Percentiles rank a stretch among this genome's conserved stretches.
Conservation (phyloP, 2,113 vertebrate species). For the Amphiprion ocellaris region DNA sequence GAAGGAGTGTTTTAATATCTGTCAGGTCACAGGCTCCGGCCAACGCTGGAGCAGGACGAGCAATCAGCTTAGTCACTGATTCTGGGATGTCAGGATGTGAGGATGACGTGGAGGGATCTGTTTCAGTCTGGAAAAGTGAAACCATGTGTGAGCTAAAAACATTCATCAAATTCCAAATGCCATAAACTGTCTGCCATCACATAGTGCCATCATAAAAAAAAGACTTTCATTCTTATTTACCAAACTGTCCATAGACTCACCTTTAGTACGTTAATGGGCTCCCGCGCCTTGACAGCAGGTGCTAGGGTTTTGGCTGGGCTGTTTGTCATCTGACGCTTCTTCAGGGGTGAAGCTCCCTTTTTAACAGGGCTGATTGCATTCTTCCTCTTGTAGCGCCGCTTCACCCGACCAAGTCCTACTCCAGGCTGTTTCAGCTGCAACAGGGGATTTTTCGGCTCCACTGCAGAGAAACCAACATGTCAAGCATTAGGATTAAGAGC, state of each 20-base stretch:
- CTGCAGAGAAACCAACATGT: slow-evolving; percentile 51
- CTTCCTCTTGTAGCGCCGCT: slow-evolving; percentile 91
- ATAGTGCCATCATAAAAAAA: background rate
- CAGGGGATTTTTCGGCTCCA: slow-evolving; percentile 89
- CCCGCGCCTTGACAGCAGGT: slow-evolving; percentile 83
- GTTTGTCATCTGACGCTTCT: slow-evolving; percentile 80
- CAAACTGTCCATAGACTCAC: slow-evolving; percentile 72
- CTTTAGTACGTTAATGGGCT: slow-evolving; percentile 77
- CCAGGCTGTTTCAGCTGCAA: slow-evolving; percentile 86
- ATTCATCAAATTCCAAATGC: background rate
- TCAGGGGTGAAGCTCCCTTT: slow-evolving; percentile 90
- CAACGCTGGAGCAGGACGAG: slow-evolving; percentile 87
- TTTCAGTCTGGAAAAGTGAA: slow-evolving; percentile 83
- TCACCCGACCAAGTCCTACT: slow-evolving; percentile 79
- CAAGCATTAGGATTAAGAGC: background rate
- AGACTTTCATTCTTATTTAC: background rate
- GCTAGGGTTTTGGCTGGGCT: slow-evolving; percentile 89
- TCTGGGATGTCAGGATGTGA: slow-evolving; percentile 67
- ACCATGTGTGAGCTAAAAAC: background rate
- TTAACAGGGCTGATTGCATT: slow-evolving; percentile 85
- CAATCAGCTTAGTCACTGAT: slow-evolving; percentile 41
- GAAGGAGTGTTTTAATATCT: slow-evolving; percentile 92
- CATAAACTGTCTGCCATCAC: background rate
- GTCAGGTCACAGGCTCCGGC: slow-evolving; percentile 94
- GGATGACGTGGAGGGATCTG: slow-evolving; percentile 82